These are phyloP conservation scores for Stenolophus ochropezus DNA, from an alignment of 2,888 invertebrate species.

Conservation along the genomic window DNA sequence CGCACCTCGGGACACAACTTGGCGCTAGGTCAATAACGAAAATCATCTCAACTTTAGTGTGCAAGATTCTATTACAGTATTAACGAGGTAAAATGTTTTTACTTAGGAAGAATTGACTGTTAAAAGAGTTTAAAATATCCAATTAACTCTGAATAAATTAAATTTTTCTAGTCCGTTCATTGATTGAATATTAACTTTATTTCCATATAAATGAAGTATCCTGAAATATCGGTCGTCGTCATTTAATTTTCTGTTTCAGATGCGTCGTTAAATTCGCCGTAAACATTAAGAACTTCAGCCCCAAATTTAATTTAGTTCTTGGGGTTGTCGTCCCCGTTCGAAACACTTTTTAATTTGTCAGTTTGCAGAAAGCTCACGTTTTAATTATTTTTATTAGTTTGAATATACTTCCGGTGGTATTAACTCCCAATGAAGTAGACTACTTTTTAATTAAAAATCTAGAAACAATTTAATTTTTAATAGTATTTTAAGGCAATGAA, in stretches of 20 bases:
- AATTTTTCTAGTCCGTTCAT: no score
- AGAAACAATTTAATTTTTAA: neutral
- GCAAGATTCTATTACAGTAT: no score
- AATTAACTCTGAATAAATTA: no score
- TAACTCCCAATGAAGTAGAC: neutral
- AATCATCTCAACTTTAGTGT: no score
- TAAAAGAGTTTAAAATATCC: no score
- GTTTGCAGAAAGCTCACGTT: neutral
- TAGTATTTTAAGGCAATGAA: neutral
- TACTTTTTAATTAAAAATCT: neutral
- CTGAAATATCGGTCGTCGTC: no score
- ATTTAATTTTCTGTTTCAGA: neutral
- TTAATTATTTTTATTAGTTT: slow-evolving; percentile 19
- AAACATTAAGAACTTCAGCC: neutral
- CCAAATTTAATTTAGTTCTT: neutral
- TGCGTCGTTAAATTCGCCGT: neutral
- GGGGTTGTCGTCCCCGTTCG: neutral
- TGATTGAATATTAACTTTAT: no score
- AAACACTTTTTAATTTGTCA: neutral
- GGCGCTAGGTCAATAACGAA: no score
- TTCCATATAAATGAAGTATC: no score
- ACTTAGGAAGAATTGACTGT: no score
- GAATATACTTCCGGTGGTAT: neutral
- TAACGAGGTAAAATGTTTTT: no score
- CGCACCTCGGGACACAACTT: no score